Evolutionary conservation across 2,797 vertebrate species (phyloP).

Genomic region (Pseudocheirus occidentalis): DNA sequence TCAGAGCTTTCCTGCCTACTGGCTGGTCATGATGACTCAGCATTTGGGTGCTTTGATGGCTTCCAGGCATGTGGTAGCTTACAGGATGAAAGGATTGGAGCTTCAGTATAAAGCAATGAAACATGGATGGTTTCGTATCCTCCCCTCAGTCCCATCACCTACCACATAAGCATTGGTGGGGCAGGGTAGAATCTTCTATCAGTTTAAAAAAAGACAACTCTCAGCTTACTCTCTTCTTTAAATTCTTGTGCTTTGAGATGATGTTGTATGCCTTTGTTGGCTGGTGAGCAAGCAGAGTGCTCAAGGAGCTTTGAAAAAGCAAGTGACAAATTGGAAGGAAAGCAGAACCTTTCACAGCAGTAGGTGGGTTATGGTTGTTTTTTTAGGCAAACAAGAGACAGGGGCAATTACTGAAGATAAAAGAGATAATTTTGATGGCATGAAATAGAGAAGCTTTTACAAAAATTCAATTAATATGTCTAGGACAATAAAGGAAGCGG

Average conservation of each 20-base stretch:
- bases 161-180: background rate
- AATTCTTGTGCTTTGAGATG: background rate
- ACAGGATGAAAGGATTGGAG: background rate
- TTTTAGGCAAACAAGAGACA: background rate
- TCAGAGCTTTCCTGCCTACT: background rate
- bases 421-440: background rate
- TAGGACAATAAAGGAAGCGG: background rate
- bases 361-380: background rate
- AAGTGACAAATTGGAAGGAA: background rate
- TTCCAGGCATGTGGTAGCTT: background rate
- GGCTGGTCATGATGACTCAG: background rate
- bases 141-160: background rate
- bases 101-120: background rate
- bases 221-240: background rate
- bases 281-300: background rate
- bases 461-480: background rate
- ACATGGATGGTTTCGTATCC: background rate
- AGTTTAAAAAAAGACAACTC: background rate
- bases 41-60: background rate
- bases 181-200: background rate
- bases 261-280: background rate
- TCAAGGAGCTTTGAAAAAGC: background rate
- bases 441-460: background rate
- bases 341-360: background rate
- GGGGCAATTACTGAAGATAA: background rate